phyloP scores from a whole-genome alignment of 2,113 vertebrate genomes.

The Oostethus manadensis region DNA sequence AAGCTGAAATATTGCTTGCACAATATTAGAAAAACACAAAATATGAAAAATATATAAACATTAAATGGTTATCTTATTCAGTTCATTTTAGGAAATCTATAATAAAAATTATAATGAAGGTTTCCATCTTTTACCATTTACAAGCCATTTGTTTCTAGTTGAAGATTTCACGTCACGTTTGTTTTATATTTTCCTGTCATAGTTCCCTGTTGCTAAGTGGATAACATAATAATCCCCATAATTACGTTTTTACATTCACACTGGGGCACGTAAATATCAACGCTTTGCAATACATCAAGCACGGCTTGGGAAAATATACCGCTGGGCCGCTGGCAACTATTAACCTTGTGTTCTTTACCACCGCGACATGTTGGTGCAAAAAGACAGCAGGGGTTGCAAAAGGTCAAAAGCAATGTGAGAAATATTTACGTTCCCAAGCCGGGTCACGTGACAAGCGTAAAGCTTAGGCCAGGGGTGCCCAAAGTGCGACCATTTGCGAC shows the following conservation, averaged over 20 bases:
- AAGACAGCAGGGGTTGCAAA: neutral
- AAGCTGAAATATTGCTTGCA: too few relatives aligned
- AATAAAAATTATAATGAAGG: too few relatives aligned
- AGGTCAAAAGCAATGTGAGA: constrained; percentile 3
- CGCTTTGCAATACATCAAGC: neutral
- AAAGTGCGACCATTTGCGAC: too few relatives aligned
- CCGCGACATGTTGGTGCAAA: neutral
- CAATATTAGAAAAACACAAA: too few relatives aligned
- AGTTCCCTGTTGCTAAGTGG: neutral
- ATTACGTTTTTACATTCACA: constrained; percentile 6
- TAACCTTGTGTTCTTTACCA: constrained; percentile 11
- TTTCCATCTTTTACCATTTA: too few relatives aligned
- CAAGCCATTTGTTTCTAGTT: too few relatives aligned
- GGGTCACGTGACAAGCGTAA: constrained; percentile 13
- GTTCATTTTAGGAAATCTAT: too few relatives aligned
- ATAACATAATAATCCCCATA: neutral
- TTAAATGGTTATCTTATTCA: too few relatives aligned
- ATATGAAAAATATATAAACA: too few relatives aligned
- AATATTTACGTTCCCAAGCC: constrained; percentile 25
- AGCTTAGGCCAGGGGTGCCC: too few relatives aligned
- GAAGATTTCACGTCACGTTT: too few relatives aligned
- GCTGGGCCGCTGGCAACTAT: neutral
- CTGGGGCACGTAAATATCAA: neutral
- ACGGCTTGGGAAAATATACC: constrained; percentile 2
- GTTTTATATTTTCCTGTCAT: too few relatives aligned